Evolutionary conservation across 2,888 invertebrate species (phyloP).

Genomic region (Agrochola lychnidis): DNA sequence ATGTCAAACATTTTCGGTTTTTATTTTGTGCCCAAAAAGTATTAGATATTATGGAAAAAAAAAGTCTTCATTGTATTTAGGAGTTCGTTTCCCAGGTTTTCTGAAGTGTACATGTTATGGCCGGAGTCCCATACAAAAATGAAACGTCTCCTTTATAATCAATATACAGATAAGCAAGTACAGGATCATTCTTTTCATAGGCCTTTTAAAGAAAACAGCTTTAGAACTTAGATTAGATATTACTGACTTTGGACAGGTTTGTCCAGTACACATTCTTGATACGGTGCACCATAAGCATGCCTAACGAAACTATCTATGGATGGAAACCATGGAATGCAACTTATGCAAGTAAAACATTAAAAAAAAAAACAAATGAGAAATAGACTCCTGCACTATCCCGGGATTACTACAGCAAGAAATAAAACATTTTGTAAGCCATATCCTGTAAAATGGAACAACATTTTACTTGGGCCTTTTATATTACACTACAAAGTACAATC

Average conservation of each 20-base stretch:
- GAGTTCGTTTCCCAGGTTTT: too few relatives aligned
- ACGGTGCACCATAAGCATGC: neutral
- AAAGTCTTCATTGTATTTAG: too few relatives aligned
- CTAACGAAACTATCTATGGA: neutral
- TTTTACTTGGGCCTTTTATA: constrained; percentile 32
- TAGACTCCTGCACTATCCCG: neutral
- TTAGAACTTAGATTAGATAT: neutral
- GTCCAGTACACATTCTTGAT: constrained; percentile 1
- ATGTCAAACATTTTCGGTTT: too few relatives aligned
- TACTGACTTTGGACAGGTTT: neutral
- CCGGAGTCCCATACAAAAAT: too few relatives aligned
- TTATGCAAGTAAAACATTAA: constrained; percentile 23
- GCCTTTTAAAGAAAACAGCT: neutral
- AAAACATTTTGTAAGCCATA: constrained; percentile 26
- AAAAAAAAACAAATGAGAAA: constrained; percentile 16
- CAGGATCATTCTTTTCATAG: neutral
- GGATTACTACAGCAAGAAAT: constrained; percentile 21
- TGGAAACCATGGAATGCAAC: constrained; percentile 12
- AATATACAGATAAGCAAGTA: neutral
- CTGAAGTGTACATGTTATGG: too few relatives aligned
- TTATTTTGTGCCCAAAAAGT: too few relatives aligned
- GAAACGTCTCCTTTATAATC: too few relatives aligned
- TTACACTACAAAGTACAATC: constrained; percentile 1
- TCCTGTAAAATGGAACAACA: constrained; percentile 37
- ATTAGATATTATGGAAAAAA: too few relatives aligned